phyloP scores from a whole-genome alignment of 2,888 invertebrate genomes.

The Campopleginae sp. region DNA sequence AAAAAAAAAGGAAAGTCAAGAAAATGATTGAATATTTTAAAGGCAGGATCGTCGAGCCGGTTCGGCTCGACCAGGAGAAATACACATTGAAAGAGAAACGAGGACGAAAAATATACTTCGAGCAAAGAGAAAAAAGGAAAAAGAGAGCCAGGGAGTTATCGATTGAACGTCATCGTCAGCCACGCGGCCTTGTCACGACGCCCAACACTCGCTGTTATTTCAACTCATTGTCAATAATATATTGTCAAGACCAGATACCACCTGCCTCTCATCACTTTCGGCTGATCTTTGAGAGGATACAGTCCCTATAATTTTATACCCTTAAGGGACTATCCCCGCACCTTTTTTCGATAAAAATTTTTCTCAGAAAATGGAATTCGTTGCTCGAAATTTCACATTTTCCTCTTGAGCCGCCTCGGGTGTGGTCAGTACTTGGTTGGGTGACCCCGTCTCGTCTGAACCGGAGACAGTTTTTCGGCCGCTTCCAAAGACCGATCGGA shows the following conservation, averaged over 20 bases:
- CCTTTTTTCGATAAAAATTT: too few species aligned
- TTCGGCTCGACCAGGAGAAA: background rate
- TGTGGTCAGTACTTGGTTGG: too few species aligned
- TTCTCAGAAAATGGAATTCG: too few species aligned
- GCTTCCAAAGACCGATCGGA: too few species aligned
- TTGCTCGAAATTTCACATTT: too few species aligned
- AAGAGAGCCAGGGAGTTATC: slow-evolving; percentile 54
- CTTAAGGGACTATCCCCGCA: background rate
- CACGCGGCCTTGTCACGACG: slow-evolving; percentile 62
- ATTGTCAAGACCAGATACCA: slow-evolving; percentile 39
- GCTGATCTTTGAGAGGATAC: slow-evolving; percentile 10
- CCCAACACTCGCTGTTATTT: slow-evolving; percentile 55
- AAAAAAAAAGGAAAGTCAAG: background rate
- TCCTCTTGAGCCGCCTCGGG: too few species aligned
- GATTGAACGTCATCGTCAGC: slow-evolving; percentile 56
- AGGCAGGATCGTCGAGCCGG: background rate
- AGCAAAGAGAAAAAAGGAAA: slow-evolving; percentile 30
- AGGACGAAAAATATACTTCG: background rate
- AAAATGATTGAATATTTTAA: slow-evolving; percentile 6
- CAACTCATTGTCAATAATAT: slow-evolving; percentile 64
- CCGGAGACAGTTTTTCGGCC: too few species aligned
- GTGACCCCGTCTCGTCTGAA: too few species aligned
- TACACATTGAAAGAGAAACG: background rate
- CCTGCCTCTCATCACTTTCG: too few species aligned
- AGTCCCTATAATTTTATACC: background rate